phyloP scores from a whole-genome alignment of 2,888 invertebrate genomes.

The Cheilosia impressa region DNA sequence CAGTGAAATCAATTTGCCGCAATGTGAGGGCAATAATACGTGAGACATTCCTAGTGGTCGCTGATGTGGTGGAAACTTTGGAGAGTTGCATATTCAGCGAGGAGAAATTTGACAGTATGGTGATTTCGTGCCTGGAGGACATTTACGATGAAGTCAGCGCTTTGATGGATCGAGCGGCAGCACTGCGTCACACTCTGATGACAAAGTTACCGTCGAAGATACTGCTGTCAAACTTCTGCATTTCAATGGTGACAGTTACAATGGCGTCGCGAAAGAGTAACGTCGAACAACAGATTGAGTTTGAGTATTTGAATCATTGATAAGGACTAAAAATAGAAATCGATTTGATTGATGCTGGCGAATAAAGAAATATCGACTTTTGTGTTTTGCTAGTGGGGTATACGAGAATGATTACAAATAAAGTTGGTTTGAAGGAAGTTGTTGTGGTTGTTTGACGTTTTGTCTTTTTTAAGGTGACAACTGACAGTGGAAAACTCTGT shows the following conservation, averaged over 20 bases:
- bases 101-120: slow-evolving; percentile 75
- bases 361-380: no score
- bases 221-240: slow-evolving; percentile 79
- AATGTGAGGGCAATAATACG: slow-evolving; percentile 76
- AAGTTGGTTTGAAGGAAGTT: no score
- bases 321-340: slow-evolving; percentile 3
- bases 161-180: slow-evolving; percentile 75
- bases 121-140: slow-evolving; percentile 76
- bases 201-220: slow-evolving; percentile 78
- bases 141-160: slow-evolving; percentile 77
- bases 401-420: no score
- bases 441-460: no score
- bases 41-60: slow-evolving; percentile 77
- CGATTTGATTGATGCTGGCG: neutral
- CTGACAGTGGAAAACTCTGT: no score
- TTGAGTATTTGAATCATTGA: slow-evolving; percentile 67
- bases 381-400: no score
- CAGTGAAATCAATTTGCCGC: slow-evolving; percentile 78
- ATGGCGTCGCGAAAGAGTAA: slow-evolving; percentile 75
- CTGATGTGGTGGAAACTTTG: slow-evolving; percentile 78
- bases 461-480: no score
- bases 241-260: slow-evolving; percentile 78
- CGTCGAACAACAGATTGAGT: slow-evolving; percentile 72
- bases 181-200: slow-evolving; percentile 76
- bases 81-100: slow-evolving; percentile 78